Percentiles rank a stretch among this genome's conserved stretches.
These are phyloP conservation scores for Epistrophella euchroma DNA, from an alignment of 2,888 invertebrate genomes.

Conservation along the genomic window DNA sequence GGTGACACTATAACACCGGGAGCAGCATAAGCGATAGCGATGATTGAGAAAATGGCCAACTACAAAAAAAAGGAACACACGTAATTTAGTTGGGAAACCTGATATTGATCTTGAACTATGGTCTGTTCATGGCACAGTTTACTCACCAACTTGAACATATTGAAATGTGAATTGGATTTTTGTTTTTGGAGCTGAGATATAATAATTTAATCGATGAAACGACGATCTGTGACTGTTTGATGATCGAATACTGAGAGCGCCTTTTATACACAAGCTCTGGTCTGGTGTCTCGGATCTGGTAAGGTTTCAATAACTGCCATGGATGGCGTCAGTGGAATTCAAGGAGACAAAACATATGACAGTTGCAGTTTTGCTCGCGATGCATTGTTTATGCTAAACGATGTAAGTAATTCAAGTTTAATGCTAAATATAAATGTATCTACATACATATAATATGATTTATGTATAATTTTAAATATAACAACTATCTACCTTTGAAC, in stretches of 20 bases:
- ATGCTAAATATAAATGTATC: constrained; percentile 9
- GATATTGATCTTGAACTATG: background rate
- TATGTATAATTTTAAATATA: constrained; percentile 44
- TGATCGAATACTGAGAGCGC: constrained; percentile 59
- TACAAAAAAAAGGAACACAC: constrained; percentile 69
- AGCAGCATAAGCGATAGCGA: constrained; percentile 79
- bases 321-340: constrained; percentile 48
- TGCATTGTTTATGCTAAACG: constrained; percentile 61
- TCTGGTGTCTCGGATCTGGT: background rate
- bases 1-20: constrained; percentile 83
- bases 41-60: constrained; percentile 81
- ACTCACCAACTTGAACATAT: constrained; percentile 83
- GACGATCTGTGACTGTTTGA: constrained; percentile 70
- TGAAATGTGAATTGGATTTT: constrained; percentile 73
- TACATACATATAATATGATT: constrained; percentile 34
- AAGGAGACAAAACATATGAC: constrained; percentile 56
- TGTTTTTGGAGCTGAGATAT: constrained; percentile 36
- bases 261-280: constrained; percentile 60
- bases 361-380: constrained; percentile 33
- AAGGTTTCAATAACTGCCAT: constrained; percentile 17
- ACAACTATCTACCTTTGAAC: background rate
- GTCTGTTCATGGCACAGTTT: background rate
- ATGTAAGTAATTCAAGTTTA: background rate
- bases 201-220: constrained; percentile 62
- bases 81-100: constrained; percentile 14